A percentile compares a stretch with the other conserved stretches of the same genome.
These are phyloP conservation scores for Ficedula albicollis DNA, from an alignment of 2,797 vertebrate genomes.

Conservation along the genomic window DNA sequence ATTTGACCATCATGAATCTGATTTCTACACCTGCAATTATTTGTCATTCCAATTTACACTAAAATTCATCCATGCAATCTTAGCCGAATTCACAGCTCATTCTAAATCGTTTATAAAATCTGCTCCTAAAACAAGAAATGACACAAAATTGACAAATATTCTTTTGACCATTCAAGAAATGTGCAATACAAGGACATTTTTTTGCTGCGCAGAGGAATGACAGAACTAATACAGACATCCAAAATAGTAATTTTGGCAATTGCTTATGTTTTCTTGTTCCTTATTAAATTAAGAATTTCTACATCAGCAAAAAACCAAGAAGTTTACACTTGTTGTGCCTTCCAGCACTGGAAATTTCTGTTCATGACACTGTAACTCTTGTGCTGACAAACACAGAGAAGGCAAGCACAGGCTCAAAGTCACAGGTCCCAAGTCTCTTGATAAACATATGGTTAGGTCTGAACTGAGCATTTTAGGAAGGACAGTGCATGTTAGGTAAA, in stretches of 20 bases:
- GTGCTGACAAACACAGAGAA: neutral
- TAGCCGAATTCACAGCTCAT: neutral
- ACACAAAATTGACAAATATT: neutral
- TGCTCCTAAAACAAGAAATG: neutral
- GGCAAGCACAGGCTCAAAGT: neutral
- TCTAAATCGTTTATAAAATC: neutral
- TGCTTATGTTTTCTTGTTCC: neutral
- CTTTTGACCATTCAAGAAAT: neutral
- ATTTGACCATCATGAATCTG: neutral
- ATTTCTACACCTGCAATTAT: neutral
- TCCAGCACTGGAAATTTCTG: neutral
- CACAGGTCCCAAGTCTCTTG: neutral
- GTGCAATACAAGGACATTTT: neutral
- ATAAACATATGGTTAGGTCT: neutral
- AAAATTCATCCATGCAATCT: neutral
- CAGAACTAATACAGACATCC: neutral
- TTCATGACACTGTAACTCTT: neutral
- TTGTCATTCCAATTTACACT: neutral
- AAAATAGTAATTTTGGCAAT: neutral
- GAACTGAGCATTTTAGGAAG: neutral
- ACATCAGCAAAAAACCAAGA: neutral
- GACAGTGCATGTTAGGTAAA: neutral
- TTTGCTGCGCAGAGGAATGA: neutral
- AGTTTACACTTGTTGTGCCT: neutral
- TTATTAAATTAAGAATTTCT: conserved; percentile 7